phyloP scores from a whole-genome alignment of 1,140 invertebrate genomes.

The Drosophila miranda region DNA sequence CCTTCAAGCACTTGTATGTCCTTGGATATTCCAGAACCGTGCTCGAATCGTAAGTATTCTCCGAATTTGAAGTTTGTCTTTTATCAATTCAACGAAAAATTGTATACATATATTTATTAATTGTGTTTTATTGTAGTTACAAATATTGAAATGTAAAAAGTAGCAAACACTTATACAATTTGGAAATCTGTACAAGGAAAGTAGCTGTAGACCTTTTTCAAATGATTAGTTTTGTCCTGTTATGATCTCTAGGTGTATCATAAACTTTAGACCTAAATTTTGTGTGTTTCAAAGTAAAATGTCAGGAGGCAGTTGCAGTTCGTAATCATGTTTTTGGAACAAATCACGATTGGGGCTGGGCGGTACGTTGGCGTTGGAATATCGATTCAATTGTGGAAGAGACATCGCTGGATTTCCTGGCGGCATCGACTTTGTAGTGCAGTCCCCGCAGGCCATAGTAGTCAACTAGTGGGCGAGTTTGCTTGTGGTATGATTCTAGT shows the following conservation, averaged over 20 bases:
- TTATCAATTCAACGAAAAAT: neutral
- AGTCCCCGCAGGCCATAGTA: slow-evolving; percentile 93
- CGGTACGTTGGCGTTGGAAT: slow-evolving; percentile 84
- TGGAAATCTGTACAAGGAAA: slow-evolving; percentile 59
- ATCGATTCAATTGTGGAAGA: slow-evolving; percentile 90
- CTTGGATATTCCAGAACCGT: too few relatives aligned
- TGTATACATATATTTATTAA: slow-evolving; percentile 2
- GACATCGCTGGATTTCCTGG: slow-evolving; percentile 87
- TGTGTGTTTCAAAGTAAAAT: slow-evolving; percentile 45
- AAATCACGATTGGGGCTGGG: slow-evolving; percentile 55
- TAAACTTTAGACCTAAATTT: slow-evolving; percentile 48
- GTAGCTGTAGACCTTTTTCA: slow-evolving; percentile 35
- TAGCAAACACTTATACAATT: slow-evolving; percentile 54
- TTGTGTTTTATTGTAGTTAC: slow-evolving; percentile 43
- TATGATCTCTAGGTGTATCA: slow-evolving; percentile 23
- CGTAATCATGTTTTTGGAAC: slow-evolving; percentile 15
- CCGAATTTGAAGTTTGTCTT: too few relatives aligned
- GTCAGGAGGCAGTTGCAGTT: slow-evolving; percentile 46
- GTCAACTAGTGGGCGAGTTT: slow-evolving; percentile 94
- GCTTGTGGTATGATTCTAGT: slow-evolving; percentile 92
- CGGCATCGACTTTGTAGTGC: slow-evolving; percentile 90
- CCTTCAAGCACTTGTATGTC: too few relatives aligned
- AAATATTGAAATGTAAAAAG: slow-evolving; percentile 49
- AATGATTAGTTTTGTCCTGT: slow-evolving; percentile 23
- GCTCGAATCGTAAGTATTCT: too few relatives aligned